Evolutionary conservation across 1,140 invertebrate genomes (phyloP), one percentile per base, ranked within the genome.

Genomic region (Bombus superbus): DNA sequence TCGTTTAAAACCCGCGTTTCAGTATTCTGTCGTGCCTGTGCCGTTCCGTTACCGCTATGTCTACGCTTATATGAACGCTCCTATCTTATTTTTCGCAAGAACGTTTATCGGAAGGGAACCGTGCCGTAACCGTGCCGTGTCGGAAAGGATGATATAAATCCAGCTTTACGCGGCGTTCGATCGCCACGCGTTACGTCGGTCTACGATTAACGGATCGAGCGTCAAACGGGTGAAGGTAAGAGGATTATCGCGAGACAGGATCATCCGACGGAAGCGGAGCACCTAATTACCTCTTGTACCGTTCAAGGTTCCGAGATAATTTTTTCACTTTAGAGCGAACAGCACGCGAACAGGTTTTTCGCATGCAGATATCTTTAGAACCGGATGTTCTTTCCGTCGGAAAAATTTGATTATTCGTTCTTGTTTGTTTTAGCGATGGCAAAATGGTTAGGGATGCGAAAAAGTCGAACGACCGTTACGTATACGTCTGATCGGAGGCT

Each of bases 251-350:
- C n/a, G 10, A n/a, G 35, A 40, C 74, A 35, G 53, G 74, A 76
- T 59, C 35, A 76, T 76, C 53, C 35, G 25, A n/a, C 25, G 47
- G 35, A 76, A 59, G 32, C 53, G 32, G 74, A 76, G 47, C 32
- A 38, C 73, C 53, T 76, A 76, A 76, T 76, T 76, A 59, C 13
- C 35, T 13, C 10, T 47, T 28, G 73, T 75, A 75, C 73, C 44
- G 73, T 75, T 57, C 73, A 75, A 75, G 73, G 73, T 57, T 75
- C 32, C 8, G 1, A 18, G 47, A 53, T 53, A 22, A 53, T 53
- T 53, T 53, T 53, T 53, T 53, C 6, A 18, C 47, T 22, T 53
- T 22, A 22, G 47, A 22, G 18, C 2, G 47, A 53, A 53, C 47
- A 53, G 18, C 5, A 53, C 8, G 47, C 47, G 18, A 53, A 22